Percentiles rank a stretch among this genome's conserved stretches.
phyloP scores from a whole-genome alignment of 1,140 invertebrate species.

The Trichonephila clavipes region DNA sequence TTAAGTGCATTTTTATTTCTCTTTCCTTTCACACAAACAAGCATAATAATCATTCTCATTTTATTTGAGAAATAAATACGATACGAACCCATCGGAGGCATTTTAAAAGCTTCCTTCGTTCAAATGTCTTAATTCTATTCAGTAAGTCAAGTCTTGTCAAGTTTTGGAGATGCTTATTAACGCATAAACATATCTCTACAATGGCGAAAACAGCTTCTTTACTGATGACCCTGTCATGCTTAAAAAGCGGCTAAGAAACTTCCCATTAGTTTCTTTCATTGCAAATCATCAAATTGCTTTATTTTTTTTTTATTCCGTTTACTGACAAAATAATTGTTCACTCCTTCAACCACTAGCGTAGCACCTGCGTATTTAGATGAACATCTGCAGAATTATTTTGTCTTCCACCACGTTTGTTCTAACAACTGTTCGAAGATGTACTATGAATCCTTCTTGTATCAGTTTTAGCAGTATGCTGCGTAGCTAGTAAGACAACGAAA shows the following conservation, averaged over 20 bases:
- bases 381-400: constrained; percentile 10
- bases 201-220: neutral
- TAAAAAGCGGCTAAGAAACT: neutral
- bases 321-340: neutral
- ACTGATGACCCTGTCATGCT: neutral
- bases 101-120: neutral
- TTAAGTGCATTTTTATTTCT: neutral
- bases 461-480: no score
- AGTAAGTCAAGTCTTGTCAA: neutral
- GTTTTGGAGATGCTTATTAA: constrained; percentile 5
- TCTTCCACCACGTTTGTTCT: neutral
- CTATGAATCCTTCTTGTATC: neutral
- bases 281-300: neutral
- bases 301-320: neutral
- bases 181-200: neutral
- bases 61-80: neutral
- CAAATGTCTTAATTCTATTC: neutral
- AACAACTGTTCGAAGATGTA: neutral
- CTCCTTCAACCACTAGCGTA: neutral
- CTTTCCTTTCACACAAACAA: neutral
- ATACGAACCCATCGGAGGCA: neutral
- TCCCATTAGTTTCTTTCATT: neutral
- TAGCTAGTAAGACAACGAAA: no score
- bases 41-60: neutral
- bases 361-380: neutral